phyloP scores from a whole-genome alignment of 2,888 invertebrate genomes.

The Tromatobia lineatoria region DNA sequence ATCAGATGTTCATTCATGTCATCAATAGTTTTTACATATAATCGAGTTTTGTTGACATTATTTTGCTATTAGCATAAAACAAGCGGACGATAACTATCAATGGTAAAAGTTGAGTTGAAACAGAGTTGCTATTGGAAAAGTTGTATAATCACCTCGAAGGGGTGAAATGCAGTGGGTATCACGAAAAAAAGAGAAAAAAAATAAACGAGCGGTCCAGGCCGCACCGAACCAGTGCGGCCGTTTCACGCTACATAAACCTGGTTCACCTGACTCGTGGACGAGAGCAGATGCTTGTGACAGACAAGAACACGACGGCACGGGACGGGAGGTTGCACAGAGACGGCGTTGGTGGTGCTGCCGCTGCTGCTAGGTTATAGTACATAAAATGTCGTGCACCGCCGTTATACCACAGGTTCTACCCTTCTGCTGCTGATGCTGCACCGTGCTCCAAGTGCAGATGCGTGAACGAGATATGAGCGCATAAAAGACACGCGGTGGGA shows the following conservation, averaged over 20 bases:
- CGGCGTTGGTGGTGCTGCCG: conserved; percentile 29
- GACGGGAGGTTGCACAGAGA: conserved; percentile 28
- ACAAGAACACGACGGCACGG: conserved; percentile 64
- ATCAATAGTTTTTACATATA: too few relatives aligned
- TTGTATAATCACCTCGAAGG: conserved; percentile 43
- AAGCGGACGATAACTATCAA: background rate
- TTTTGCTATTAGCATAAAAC: background rate
- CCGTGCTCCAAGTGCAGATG: conserved; percentile 74
- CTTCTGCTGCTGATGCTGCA: conserved; percentile 49
- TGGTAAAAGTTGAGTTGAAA: background rate
- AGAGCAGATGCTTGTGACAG: conserved; percentile 71
- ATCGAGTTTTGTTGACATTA: background rate
- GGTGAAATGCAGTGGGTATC: conserved; percentile 33
- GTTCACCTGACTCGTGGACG: conserved; percentile 69
- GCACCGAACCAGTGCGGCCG: conserved; percentile 59
- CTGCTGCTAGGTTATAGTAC: conserved; percentile 24
- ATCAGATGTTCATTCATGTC: too few relatives aligned
- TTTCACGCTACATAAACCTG: conserved; percentile 72
- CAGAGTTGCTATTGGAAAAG: background rate
- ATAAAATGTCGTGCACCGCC: conserved; percentile 50
- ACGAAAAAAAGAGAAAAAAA: conserved; percentile 5
- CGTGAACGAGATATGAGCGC: conserved; percentile 80
- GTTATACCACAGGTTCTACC: conserved; percentile 75
- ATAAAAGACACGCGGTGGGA: conserved; percentile 79
- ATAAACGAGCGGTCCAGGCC: conserved; percentile 46